These are phyloP conservation scores for Eptesicus fuscus DNA, from an alignment of 2,113 vertebrate genomes.

Conservation along the genomic window DNA sequence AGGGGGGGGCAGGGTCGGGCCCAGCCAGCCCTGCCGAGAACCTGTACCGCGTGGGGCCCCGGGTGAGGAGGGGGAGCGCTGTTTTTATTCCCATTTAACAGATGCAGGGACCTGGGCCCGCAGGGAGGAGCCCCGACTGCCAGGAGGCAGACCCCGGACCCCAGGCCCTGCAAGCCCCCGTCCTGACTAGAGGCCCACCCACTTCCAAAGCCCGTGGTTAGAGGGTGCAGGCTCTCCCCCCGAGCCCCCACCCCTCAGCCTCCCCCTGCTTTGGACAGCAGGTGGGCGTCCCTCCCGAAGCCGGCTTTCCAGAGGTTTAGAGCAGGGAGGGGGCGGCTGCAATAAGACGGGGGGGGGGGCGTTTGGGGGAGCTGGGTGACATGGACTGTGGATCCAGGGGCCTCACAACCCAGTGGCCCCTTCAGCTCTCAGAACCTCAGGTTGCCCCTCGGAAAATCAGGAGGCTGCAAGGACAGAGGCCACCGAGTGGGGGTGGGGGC, in stretches of 20 bases:
- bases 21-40: not conserved
- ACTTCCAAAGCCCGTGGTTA: not conserved
- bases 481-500: accelerated
- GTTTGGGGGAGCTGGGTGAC: not conserved
- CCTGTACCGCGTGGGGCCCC: accelerated
- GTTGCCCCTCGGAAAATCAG: not conserved
- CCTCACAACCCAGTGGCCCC: not conserved
- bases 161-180: not conserved
- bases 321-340: too few relatives aligned
- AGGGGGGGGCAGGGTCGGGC: not conserved
- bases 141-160: not conserved
- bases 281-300: not conserved
- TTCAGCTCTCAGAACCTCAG: not conserved
- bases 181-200: not conserved
- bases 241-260: not conserved
- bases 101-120: accelerated
- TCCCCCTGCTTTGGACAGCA: not conserved
- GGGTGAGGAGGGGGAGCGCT: not conserved
- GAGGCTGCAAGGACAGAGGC: not conserved
- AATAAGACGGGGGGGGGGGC: not conserved
- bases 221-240: not conserved
- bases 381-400: too few relatives aligned
- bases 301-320: not conserved
- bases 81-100: not conserved
- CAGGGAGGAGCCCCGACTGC: not conserved